Evolutionary conservation across 2,113 vertebrate species (phyloP).

Genomic region (Sylvicapra grimmia): DNA sequence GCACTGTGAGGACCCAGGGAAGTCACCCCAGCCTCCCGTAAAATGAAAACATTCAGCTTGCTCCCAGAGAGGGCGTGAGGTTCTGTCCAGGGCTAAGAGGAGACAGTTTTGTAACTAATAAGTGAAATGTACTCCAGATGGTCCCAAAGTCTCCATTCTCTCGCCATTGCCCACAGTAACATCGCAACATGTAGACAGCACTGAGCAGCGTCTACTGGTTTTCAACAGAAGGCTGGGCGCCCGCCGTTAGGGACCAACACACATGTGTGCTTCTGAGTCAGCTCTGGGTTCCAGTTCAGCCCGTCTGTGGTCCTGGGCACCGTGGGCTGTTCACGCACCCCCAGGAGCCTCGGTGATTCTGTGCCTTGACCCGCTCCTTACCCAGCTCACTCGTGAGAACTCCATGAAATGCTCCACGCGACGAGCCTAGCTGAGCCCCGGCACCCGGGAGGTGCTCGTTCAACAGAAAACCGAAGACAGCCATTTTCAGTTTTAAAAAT

Average conservation of each 20-base stretch:
- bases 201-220: background rate
- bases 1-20: background rate
- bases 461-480: background rate
- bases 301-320: background rate
- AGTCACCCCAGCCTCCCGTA: background rate
- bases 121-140: background rate
- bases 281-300: background rate
- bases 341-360: background rate
- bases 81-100: background rate
- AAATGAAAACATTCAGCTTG: background rate
- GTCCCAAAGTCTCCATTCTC: background rate
- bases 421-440: background rate
- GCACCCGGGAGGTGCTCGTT: background rate
- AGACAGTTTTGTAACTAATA: background rate
- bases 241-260: accelerated
- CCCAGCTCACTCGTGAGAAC: background rate
- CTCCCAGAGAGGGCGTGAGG: background rate
- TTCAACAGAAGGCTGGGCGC: background rate
- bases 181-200: background rate
- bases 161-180: background rate
- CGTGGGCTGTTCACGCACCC: background rate
- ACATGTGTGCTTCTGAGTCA: accelerated
- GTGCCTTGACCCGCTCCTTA: background rate
- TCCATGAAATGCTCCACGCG: no score
- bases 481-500: constrained; percentile 21